A percentile compares a stretch with the other conserved stretches of the same genome.
Conservation (phyloP, 2,888 invertebrate species). For the Pristionchus fissidentatus region DNA sequence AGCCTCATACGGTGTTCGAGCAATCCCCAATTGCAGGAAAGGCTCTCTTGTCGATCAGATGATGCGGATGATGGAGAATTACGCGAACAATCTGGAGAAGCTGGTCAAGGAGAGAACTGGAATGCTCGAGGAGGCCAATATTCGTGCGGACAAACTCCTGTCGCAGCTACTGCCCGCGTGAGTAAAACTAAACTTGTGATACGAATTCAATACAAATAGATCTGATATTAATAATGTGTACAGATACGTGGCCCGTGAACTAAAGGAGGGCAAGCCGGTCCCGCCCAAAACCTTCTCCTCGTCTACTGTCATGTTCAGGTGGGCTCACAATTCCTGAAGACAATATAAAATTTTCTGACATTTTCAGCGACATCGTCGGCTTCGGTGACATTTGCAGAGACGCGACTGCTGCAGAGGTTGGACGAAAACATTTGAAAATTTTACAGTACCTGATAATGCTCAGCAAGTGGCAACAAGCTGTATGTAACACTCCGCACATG, state of each 20-base stretch:
- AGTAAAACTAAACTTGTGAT: too few relatives aligned
- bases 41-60: constrained; percentile 74
- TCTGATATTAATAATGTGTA: background rate
- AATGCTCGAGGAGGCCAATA: constrained; percentile 74
- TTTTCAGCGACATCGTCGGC: constrained; percentile 69
- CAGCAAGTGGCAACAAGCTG: too few relatives aligned
- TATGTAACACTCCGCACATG: too few relatives aligned
- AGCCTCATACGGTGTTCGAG: background rate
- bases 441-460: background rate
- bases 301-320: constrained; percentile 70
- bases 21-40: constrained; percentile 64
- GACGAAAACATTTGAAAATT: too few relatives aligned
- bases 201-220: background rate
- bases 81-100: constrained; percentile 75
- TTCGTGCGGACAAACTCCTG: constrained; percentile 69
- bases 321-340: too few relatives aligned
- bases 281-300: constrained; percentile 71
- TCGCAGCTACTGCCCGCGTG: constrained; percentile 68
- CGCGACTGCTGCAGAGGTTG: constrained; percentile 70
- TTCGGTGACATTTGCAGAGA: constrained; percentile 70
- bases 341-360: background rate
- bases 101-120: constrained; percentile 73
- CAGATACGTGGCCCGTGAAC: constrained; percentile 70
- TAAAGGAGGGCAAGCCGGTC: constrained; percentile 72
- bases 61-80: constrained; percentile 71